Evolutionary conservation across 2,888 invertebrate species (phyloP), one percentile per base, ranked within the genome.

Genomic region (Stenodera caucasica): DNA sequence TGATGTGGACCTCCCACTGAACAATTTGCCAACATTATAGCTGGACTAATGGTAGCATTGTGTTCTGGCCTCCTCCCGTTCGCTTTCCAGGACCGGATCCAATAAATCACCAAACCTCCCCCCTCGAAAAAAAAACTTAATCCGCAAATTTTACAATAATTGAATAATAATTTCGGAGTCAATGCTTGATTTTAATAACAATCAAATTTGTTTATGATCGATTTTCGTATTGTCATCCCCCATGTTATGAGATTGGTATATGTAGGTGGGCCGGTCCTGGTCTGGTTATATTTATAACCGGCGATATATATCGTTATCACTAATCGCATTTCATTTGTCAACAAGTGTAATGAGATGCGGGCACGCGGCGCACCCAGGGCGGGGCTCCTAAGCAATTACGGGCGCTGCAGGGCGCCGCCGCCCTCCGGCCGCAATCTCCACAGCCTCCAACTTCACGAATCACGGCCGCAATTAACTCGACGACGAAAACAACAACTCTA

Each of bases 21-120:
- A 79, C 80, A 80, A 80, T 80, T 80, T 80, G 79, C 78, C 78
- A 79, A 79, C 79, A 78, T 79, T 80, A 80, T 77, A 75, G 79
- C 75, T 73, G 76, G 75, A 77, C 80, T 79, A 80, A 80, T 79
- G 79, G 78, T 77, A 74, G 77, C 75, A 78, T 78, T 78, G 78
- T 78, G 72, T 68, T 64, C 70, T 53, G 61, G 65, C 63, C 63
- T 66, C 53, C 60, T 64, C 62, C 61, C 61, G 62, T 67, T 65
- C 59, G 57, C 60, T 54, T 55, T 57, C 32, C 53, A 55, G 59
- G 53, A 33, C 45, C 55, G 30, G 54, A 23, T 53, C 58, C 49
- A 55, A 58, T 61, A 55, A 6, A 40, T 40, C 37, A 40, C 15
- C 35, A 6, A 5, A 14, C n/a, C 35, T 14, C 15, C 14, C 8